phyloP scores from a whole-genome alignment of 1,140 invertebrate species.

The Musca domestica region DNA sequence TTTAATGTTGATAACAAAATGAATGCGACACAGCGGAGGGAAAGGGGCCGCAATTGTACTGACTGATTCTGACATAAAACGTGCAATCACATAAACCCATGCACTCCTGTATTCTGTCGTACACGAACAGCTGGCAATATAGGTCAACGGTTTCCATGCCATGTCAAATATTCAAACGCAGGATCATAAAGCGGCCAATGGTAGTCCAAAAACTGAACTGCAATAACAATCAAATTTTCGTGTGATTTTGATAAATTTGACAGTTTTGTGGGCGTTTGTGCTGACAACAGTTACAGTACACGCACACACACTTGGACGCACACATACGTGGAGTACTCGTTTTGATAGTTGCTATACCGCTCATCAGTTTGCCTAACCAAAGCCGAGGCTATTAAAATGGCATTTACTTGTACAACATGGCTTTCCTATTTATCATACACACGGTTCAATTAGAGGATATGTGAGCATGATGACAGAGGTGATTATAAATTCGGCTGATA shows the following conservation, averaged over 20 bases:
- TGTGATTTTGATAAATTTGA: conserved; percentile 53
- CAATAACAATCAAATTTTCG: conserved; percentile 30
- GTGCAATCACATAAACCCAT: not conserved
- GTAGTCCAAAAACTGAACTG: conserved; percentile 2
- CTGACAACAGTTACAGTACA: conserved; percentile 33
- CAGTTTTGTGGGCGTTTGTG: conserved; percentile 51
- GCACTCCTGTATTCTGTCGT: not conserved
- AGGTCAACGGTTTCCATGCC: too few relatives aligned
- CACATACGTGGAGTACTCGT: too few relatives aligned
- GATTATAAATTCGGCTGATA: too few relatives aligned
- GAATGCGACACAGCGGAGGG: not conserved
- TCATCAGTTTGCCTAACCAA: too few relatives aligned
- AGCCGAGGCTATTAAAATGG: conserved; percentile 9
- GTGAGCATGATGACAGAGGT: too few relatives aligned
- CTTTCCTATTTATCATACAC: not conserved
- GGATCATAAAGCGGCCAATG: not conserved
- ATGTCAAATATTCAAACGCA: not conserved
- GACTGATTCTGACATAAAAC: too few relatives aligned
- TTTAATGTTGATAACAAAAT: conserved; percentile 5
- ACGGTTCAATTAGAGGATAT: too few relatives aligned
- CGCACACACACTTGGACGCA: not conserved
- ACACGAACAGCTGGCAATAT: too few relatives aligned
- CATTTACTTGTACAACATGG: conserved; percentile 16
- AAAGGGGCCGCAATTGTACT: too few relatives aligned
- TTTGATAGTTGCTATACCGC: too few relatives aligned